These are phyloP conservation scores for Lagodon rhomboides DNA, from an alignment of 2,797 vertebrate species.

Conservation along the genomic window DNA sequence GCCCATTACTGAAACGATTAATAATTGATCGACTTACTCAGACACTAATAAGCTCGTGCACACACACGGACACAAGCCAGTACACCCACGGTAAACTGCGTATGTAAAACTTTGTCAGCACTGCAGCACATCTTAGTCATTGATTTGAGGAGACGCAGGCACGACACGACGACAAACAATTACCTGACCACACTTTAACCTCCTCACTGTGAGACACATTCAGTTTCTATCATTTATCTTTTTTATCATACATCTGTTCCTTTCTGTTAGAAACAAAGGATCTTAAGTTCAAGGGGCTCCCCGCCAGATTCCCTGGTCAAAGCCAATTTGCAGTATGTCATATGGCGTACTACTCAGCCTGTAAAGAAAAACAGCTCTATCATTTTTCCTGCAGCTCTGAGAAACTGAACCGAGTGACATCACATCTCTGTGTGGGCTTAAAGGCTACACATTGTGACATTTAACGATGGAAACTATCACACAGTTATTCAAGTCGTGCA, in stretches of 20 bases:
- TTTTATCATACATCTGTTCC: background rate
- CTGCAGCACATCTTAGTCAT: conserved; percentile 4
- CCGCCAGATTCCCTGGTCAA: background rate
- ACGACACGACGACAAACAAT: background rate
- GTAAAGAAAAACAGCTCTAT: background rate
- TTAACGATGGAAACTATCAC: too few relatives aligned
- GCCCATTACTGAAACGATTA: conserved; percentile 76
- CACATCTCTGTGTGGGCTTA: too few relatives aligned
- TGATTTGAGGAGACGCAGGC: background rate
- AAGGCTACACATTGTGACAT: too few relatives aligned
- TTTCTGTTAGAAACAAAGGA: background rate
- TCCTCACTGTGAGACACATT: background rate
- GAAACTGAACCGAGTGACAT: too few relatives aligned
- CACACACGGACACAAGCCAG: conserved; percentile 20
- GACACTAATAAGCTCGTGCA: conserved; percentile 35
- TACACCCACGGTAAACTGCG: conserved; percentile 24
- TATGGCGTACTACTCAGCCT: background rate
- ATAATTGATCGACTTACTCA: conserved; percentile 75
- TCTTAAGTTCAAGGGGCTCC: background rate
- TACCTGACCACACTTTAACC: background rate
- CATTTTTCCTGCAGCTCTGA: background rate
- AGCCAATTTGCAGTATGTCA: background rate
- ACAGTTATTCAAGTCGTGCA: too few relatives aligned
- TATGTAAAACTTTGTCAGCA: conserved; percentile 38
- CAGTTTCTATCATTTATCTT: background rate